Percentiles rank a stretch among this genome's conserved stretches.
Conservation (phyloP, 2,113 vertebrate species). For the Spizaetus ornatus region DNA sequence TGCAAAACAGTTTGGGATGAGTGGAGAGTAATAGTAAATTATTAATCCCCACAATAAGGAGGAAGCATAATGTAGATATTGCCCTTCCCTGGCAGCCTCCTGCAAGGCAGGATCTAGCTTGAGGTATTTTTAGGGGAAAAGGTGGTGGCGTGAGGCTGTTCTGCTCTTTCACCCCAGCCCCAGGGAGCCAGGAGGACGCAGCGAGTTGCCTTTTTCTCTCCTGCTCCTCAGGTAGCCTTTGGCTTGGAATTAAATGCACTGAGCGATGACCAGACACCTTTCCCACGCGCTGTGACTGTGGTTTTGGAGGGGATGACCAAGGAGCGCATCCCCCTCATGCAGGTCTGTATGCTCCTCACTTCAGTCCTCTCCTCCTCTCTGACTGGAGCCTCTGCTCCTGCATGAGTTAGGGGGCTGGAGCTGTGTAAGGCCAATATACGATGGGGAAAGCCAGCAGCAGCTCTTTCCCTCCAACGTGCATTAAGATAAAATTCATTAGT, state of each 20-base stretch:
- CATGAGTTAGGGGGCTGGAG: not conserved
- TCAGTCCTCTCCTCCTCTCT: not conserved
- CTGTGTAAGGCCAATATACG: not conserved
- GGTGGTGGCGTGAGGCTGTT: rapidly evolving
- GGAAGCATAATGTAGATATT: not conserved
- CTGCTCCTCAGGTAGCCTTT: slow-evolving; percentile 79
- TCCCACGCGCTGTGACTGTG: slow-evolving; percentile 77
- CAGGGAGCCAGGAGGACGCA: not conserved
- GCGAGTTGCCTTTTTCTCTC: not conserved
- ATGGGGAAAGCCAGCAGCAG: not conserved
- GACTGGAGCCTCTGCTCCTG: not conserved
- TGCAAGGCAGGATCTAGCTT: not conserved
- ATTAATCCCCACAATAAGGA: not conserved
- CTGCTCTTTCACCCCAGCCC: not conserved
- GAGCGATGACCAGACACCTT: slow-evolving; percentile 54
- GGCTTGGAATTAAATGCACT: slow-evolving; percentile 83
- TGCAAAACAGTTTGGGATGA: not conserved
- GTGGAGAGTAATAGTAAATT: not conserved
- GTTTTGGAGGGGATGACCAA: slow-evolving; percentile 77
- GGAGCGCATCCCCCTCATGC: slow-evolving; percentile 50
- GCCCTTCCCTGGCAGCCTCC: not conserved
- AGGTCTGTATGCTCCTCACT: slow-evolving; percentile 56
- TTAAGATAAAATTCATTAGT: not conserved
- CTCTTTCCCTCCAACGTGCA: not conserved
- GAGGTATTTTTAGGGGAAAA: not conserved